A percentile compares a stretch with the other conserved stretches of the same genome.
Conservation (phyloP, 2,113 vertebrate species). For the Podarcis raffonei region DNA sequence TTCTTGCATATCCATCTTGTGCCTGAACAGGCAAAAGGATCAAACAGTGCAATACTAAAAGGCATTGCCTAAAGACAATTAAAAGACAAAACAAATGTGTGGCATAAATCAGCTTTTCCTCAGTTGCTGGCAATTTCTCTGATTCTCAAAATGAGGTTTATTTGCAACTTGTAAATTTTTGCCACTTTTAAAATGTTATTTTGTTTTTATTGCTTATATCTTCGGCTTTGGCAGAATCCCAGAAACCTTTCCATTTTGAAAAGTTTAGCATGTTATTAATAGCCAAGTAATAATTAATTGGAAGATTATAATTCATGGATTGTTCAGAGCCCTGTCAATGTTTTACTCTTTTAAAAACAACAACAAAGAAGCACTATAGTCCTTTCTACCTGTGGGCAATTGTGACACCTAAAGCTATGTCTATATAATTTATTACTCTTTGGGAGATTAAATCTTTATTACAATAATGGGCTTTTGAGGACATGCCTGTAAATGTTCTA, state of each 20-base stretch:
- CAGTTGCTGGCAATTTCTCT: background rate
- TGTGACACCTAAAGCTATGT: conserved; percentile 76
- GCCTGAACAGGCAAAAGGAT: background rate
- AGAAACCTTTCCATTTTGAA: conserved; percentile 38
- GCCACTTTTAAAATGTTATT: conserved; percentile 5
- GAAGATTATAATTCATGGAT: conserved; percentile 30
- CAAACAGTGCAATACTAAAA: background rate
- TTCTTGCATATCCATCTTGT: background rate
- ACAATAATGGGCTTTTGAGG: conserved; percentile 70
- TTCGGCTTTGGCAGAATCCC: conserved; percentile 51
- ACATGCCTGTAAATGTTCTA: conserved; percentile 74
- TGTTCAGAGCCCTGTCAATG: conserved; percentile 35
- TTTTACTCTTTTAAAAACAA: conserved; percentile 56
- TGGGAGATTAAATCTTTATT: conserved; percentile 81
- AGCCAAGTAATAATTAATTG: conserved; percentile 40
- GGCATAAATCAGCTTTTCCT: conserved; percentile 43
- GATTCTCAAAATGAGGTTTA: conserved; percentile 26
- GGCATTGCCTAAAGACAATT: conserved; percentile 12
- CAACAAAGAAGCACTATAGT: conserved; percentile 45
- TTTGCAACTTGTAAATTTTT: background rate
- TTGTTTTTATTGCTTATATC: conserved; percentile 29
- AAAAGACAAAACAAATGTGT: background rate
- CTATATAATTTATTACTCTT: conserved; percentile 79
- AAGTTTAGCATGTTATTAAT: conserved; percentile 55
- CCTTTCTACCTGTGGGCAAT: conserved; percentile 66